phyloP scores from a whole-genome alignment of 1,140 invertebrate species.

The Tetraneura akinire region DNA sequence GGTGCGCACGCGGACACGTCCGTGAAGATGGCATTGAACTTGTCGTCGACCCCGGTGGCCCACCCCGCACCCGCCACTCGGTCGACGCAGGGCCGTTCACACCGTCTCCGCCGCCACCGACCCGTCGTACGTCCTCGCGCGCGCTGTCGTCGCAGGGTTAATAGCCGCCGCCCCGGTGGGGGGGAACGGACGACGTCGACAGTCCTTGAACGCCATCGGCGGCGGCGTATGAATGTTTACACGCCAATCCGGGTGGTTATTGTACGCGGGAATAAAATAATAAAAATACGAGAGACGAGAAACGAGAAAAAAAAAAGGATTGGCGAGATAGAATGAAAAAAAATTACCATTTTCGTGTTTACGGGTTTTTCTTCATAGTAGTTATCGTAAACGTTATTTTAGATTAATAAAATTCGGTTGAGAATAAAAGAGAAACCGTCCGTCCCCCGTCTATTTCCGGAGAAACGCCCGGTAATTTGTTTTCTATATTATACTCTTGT shows the following conservation, averaged over 20 bases:
- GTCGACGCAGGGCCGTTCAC: conserved; percentile 43
- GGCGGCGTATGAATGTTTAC: neutral
- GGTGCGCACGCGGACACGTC: conserved; percentile 27
- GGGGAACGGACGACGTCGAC: neutral
- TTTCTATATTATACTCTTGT: no score
- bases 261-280: no score
- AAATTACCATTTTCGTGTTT: no score
- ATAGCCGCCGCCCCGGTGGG: conserved; percentile 33
- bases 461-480: no score
- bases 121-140: conserved; percentile 41
- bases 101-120: conserved; percentile 31
- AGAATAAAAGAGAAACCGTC: no score
- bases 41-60: conserved; percentile 49
- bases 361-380: no score
- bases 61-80: neutral
- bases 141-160: conserved; percentile 39
- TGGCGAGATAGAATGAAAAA: neutral
- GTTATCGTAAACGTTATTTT: no score
- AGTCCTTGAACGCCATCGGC: conserved; percentile 23
- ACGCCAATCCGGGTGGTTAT: conserved; percentile 24
- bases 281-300: no score
- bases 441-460: no score
- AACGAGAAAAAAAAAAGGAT: conserved; percentile 33
- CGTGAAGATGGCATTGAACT: conserved; percentile 51
- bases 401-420: no score